Base-by-base conservation (phyloP, 2,113 vertebrate species). In the Seriola dumerili region DNA sequence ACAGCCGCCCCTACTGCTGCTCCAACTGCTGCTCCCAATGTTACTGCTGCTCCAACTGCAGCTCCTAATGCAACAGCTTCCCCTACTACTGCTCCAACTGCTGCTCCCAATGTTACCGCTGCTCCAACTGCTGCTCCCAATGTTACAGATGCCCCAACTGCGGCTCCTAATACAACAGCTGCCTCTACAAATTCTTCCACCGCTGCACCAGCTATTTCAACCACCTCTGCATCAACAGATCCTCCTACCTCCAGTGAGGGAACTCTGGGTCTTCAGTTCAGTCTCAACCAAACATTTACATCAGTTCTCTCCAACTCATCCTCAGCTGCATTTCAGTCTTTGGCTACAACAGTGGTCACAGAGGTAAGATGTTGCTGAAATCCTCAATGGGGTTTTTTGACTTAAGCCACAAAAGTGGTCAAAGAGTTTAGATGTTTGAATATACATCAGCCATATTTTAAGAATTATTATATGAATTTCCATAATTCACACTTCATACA, bases 281-380 rank as follows among this genome's bases (percentile, higher is more conserved):
- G 85, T 72, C 78, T 93, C 0, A 3, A 61, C 48, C 19, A 9
- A 73, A 4, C 0, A 2, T 93, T 90, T 67, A 78, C 0, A 6
- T 0, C 58, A 13, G 89, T 82, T 10, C 79, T 86, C 0, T 14
- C 46, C n/a, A 17, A 57, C 52, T 0, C 36, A 38, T 50, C 11
- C 0, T 81, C 89, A 11, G 0, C 25, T 5, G 71, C 29, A 0
- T 92, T 19, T 48, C 3, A 68, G 55, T 1, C 25, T 19, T 69
- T 92, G 0, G 75, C 89, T 44, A 4, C 23, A 52, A 72, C 0
- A 34, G 83, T 92, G 40, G 32, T 83, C 3, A 16, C 1, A 0
- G 85, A 83, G 86, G 92, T 93, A 85, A 86, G 55, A 72, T 59
- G 2, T 48, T 2, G 0, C 34, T 36, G 34, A 36, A 36, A 36